Evolutionary conservation across 2,113 vertebrate genomes (phyloP).

Genomic region (Chlamydotis undulata): DNA sequence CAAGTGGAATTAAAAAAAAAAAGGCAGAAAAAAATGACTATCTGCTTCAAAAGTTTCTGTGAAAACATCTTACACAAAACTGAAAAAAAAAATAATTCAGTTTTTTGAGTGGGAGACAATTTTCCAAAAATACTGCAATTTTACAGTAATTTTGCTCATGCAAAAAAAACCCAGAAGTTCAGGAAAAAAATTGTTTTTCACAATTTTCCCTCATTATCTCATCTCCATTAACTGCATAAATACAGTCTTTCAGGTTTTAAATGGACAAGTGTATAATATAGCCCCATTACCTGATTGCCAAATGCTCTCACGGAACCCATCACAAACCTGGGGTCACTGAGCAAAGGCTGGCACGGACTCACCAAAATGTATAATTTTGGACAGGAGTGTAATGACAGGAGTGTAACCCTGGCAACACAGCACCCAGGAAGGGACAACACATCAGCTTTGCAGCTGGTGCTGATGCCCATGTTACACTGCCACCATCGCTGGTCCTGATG

Average conservation of each 20-base stretch:
- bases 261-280: background rate
- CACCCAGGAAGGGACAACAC: background rate
- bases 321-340: fast-evolving
- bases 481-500: fast-evolving
- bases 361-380: too few species aligned
- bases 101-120: slow-evolving; percentile 20
- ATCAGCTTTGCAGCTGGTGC: background rate
- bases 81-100: background rate
- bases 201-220: background rate
- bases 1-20: slow-evolving; percentile 14
- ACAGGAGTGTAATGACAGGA: background rate
- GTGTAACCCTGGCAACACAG: background rate
- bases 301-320: background rate
- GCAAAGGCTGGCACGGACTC: background rate
- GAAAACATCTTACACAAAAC: background rate
- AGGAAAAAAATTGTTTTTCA: background rate
- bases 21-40: background rate
- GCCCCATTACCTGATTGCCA: background rate
- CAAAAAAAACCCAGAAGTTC: background rate
- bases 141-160: slow-evolving; percentile 4
- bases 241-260: background rate
- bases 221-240: background rate
- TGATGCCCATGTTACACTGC: fast-evolving
- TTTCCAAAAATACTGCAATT: slow-evolving; percentile 38
- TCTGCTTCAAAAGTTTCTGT: background rate